Percentiles rank a stretch among this genome's conserved stretches.
Conservation (phyloP, 2,113 vertebrate genomes). For the Erythrocebus patas region DNA sequence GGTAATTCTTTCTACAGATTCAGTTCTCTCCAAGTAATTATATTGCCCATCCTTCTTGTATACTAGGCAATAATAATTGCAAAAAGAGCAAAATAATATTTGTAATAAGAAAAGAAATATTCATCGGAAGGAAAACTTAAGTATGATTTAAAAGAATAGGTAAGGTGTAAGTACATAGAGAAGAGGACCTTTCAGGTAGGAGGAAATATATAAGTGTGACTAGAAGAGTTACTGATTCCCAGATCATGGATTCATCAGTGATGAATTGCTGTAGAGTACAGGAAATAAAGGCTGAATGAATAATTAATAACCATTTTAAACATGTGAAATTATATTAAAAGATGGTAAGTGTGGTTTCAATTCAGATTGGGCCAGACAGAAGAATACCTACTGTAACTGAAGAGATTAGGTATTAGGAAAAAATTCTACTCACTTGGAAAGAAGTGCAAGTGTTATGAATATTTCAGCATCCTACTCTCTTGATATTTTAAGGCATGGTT, state of each 20-base stretch:
- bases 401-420: not conserved
- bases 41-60: not conserved
- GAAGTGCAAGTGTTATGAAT: not conserved
- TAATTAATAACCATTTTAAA: conserved; percentile 5
- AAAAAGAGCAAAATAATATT: not conserved
- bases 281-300: conserved; percentile 21
- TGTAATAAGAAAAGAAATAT: not conserved
- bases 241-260: not conserved
- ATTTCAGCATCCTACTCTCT: not conserved
- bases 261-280: not conserved
- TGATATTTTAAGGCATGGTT: not conserved
- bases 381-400: not conserved
- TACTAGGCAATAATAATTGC: not conserved
- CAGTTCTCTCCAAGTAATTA: not conserved
- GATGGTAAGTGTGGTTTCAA: not conserved
- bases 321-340: conserved; percentile 1
- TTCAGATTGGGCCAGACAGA: not conserved
- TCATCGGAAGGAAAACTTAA: not conserved
- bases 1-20: not conserved
- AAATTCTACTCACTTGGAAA: not conserved
- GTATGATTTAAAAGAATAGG: not conserved
- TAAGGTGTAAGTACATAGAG: not conserved
- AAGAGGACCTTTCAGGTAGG: not conserved
- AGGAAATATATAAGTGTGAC: not conserved
- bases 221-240: not conserved